Base-by-base conservation (phyloP, 1,140 invertebrate species). In the Hycleus cichorii region DNA sequence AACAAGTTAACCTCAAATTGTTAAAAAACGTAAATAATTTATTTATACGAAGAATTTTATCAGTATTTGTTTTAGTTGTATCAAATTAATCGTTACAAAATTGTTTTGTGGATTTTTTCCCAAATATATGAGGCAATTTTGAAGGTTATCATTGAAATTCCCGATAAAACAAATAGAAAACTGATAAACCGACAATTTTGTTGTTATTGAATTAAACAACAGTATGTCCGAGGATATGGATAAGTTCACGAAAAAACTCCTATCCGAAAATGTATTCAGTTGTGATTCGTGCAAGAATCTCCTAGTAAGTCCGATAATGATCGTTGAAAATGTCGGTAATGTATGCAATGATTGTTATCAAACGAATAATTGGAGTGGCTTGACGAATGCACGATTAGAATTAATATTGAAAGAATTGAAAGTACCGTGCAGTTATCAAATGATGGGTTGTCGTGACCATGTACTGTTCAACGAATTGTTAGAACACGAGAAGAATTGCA, bases 401-500 rank as follows among this genome's bases (percentile, higher is more conserved):
- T 24, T 54, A 53, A 48, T 54, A 46, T 51, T 51, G 55, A 49
- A 57, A 10, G 43, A 43, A 26, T 24, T 57, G 9, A 43, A 57
- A 50, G 42, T 57, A 9, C 47, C 47, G 3, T 57, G 63, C 44
- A 60, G 62, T 27, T 67, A 54, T 57, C 44, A 62, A 50, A 26
- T 45, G 1, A 64, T 62, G 12, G 65, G 65, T 24, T 66, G 65
- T 39, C 49, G 52, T 8, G 52, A 60, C 10, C 56, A 60, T 43
- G 42, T 57, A 18, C 48, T 47, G 3, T 59, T 53, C 47, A 47
- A 45, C 38, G 55, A 60, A 39, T 52, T 66, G 39, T 10, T 50
- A 8, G 50, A 64, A 40, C 64, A 66, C 43, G 59, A 66, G 55
- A 60, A 49, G 38, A 60, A 58, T 45, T 66, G 65, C 39, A 58